phyloP scores from a whole-genome alignment of 1,140 invertebrate species.

The Drosophila erecta region DNA sequence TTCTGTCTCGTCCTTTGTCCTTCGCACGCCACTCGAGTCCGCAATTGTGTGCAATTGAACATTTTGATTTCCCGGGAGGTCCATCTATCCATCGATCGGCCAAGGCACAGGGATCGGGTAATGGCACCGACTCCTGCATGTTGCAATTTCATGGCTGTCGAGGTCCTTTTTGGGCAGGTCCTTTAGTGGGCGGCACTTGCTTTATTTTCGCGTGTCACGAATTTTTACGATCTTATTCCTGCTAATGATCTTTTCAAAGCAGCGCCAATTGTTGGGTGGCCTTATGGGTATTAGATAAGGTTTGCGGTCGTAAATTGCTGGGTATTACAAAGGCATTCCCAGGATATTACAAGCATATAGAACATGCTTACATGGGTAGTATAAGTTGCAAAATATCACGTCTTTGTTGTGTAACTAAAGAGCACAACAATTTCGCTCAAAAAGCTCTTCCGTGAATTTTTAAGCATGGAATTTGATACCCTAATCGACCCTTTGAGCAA shows the following conservation, averaged over 20 bases:
- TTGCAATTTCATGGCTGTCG: constrained; percentile 73
- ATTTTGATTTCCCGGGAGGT: constrained; percentile 79
- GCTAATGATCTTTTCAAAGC: constrained; percentile 74
- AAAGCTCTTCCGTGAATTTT: not conserved
- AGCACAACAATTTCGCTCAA: not conserved
- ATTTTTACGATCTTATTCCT: constrained; percentile 81
- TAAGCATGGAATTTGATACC: not conserved
- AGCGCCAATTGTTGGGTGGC: constrained; percentile 40
- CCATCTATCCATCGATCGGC: constrained; percentile 17
- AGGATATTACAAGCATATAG: not conserved
- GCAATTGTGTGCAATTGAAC: constrained; percentile 78
- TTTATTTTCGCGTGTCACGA: constrained; percentile 76
- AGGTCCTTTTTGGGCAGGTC: not conserved
- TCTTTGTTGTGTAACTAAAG: too few relatives aligned
- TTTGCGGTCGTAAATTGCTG: constrained; percentile 13
- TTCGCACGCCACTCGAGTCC: constrained; percentile 45
- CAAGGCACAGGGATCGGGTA: not conserved
- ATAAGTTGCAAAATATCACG: too few relatives aligned
- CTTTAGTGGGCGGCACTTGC: constrained; percentile 54
- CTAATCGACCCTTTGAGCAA: not conserved
- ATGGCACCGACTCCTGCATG: constrained; percentile 22
- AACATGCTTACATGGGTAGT: too few relatives aligned
- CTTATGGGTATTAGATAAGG: constrained; percentile 21
- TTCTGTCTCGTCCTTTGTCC: constrained; percentile 63
- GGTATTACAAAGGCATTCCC: not conserved